Percentiles rank a stretch among this genome's conserved stretches.
These are phyloP conservation scores for Canis aureus DNA, from an alignment of 2,113 vertebrate species.

Conservation along the genomic window DNA sequence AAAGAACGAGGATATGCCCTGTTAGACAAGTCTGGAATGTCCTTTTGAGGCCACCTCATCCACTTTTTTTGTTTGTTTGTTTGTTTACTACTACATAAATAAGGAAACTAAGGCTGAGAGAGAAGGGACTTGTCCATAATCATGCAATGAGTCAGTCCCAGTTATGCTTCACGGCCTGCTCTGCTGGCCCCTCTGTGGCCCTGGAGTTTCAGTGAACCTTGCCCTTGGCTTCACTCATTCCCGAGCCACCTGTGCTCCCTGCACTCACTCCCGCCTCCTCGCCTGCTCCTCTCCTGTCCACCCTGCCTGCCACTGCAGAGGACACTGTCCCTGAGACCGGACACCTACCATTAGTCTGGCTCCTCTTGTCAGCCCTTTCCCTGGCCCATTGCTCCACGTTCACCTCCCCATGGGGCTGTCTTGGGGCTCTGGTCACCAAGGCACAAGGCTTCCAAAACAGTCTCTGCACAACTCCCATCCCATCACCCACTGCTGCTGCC, in stretches of 20 bases:
- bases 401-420: accelerated
- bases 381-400: background rate
- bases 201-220: background rate
- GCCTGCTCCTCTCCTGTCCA: no score
- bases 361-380: no score
- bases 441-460: background rate
- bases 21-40: background rate
- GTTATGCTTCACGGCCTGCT: accelerated
- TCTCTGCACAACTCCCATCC: accelerated
- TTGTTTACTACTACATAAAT: background rate
- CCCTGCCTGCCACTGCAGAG: accelerated
- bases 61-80: background rate
- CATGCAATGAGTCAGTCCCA: background rate
- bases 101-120: background rate
- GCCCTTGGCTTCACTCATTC: background rate
- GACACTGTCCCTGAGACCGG: accelerated
- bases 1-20: background rate
- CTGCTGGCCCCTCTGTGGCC: background rate
- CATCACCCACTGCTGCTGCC: accelerated
- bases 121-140: background rate
- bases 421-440: accelerated
- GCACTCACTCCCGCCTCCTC: accelerated
- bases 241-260: background rate
- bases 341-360: background rate
- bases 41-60: background rate